These are phyloP conservation scores for Tipula unca DNA, from an alignment of 2,888 invertebrate genomes.

Conservation along the genomic window DNA sequence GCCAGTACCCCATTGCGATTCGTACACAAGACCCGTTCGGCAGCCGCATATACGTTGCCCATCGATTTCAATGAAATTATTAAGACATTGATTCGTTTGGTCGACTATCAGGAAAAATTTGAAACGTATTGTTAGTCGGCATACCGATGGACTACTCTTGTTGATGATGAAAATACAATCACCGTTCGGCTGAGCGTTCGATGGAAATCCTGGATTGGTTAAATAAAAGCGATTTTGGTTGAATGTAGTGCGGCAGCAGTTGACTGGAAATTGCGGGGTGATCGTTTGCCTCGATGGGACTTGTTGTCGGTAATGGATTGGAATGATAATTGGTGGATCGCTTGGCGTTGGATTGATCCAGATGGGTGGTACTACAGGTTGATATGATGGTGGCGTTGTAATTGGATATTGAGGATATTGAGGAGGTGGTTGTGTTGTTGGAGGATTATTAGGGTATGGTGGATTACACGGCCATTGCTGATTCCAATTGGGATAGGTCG, in stretches of 20 bases:
- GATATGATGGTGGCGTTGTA: not conserved
- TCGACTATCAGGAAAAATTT: conserved; percentile 48
- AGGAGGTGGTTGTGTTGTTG: not conserved
- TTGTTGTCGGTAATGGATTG: not conserved
- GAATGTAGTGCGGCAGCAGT: conserved; percentile 41
- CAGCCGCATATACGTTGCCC: conserved; percentile 51
- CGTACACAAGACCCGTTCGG: conserved; percentile 36
- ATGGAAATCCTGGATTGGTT: conserved; percentile 50
- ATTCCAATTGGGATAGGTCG: conserved; percentile 26
- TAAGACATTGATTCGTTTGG: conserved; percentile 36
- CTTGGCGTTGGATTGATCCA: not conserved
- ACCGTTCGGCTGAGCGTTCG: conserved; percentile 35
- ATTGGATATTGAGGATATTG: not conserved
- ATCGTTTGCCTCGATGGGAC: not conserved
- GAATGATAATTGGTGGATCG: not conserved
- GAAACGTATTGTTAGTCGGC: conserved; percentile 46
- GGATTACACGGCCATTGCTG: not conserved
- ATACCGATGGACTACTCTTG: conserved; percentile 43
- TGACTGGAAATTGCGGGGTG: not conserved
- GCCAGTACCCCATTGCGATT: conserved; percentile 33
- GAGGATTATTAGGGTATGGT: not conserved
- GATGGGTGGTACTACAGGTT: not conserved
- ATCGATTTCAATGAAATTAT: conserved; percentile 49
- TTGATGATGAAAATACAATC: conserved; percentile 48
- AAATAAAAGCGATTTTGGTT: conserved; percentile 44